Percentiles rank a stretch among this genome's conserved stretches.
These are phyloP conservation scores for Astropecten irregularis DNA, from an alignment of 53 echinoderm and acorn worm genomes.

Conservation along the genomic window DNA sequence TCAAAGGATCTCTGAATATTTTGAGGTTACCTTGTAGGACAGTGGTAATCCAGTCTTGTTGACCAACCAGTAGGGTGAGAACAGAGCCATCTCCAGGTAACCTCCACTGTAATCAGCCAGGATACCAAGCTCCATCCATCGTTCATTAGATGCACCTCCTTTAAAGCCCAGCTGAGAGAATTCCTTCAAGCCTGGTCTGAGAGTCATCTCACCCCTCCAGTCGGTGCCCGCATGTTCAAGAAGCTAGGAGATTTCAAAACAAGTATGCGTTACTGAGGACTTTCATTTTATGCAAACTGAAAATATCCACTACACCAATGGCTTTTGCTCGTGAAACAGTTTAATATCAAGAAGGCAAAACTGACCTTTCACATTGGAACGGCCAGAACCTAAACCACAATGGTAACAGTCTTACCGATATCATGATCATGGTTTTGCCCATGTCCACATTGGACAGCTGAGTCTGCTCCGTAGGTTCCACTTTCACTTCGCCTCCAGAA, in stretches of 20 bases:
- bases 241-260: too few relatives aligned
- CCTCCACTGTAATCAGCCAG: slow-evolving; percentile 93
- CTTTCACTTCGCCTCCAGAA: slow-evolving; percentile 72
- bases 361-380: too few relatives aligned
- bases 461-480: slow-evolving; percentile 69
- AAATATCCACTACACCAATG: too few relatives aligned
- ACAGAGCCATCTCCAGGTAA: slow-evolving; percentile 90
- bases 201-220: slow-evolving; percentile 95
- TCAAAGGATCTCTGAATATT: too few relatives aligned
- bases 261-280: too few relatives aligned
- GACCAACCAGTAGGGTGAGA: slow-evolving; percentile 90
- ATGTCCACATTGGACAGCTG: slow-evolving; percentile 88
- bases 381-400: too few relatives aligned
- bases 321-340: too few relatives aligned
- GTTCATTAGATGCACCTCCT: slow-evolving; percentile 63
- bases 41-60: slow-evolving; percentile 95
- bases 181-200: slow-evolving; percentile 81
- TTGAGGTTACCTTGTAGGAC: slow-evolving; percentile 75
- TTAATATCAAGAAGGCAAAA: too few relatives aligned
- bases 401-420: slow-evolving; percentile 75
- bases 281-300: too few relatives aligned
- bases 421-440: slow-evolving; percentile 92
- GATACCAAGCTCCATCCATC: slow-evolving; percentile 89
- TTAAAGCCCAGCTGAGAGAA: slow-evolving; percentile 90
- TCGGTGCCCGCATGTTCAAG: slow-evolving; percentile 75